These are phyloP conservation scores for Folsomia manolachei DNA, from an alignment of 2,888 invertebrate species.

Conservation along the genomic window DNA sequence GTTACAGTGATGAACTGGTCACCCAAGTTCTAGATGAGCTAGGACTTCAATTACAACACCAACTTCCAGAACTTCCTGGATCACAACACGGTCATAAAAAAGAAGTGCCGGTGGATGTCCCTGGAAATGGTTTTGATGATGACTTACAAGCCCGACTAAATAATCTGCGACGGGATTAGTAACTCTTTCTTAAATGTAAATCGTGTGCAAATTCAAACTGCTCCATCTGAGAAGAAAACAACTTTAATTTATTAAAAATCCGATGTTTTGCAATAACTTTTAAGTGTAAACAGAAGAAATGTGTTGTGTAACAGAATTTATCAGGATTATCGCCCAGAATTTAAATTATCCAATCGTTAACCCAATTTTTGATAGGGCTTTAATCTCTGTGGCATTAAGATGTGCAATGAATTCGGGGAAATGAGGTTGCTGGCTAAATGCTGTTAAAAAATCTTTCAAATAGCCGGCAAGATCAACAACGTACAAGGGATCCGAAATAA, in stretches of 20 bases:
- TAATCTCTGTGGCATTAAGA: constrained; percentile 61
- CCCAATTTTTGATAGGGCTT: constrained; percentile 54
- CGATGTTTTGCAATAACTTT: not conserved
- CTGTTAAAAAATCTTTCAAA: constrained; percentile 64
- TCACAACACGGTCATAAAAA: constrained; percentile 50
- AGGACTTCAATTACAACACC: constrained; percentile 61
- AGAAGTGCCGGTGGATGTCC: not conserved
- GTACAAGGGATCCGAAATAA: constrained; percentile 63
- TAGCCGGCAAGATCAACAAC: constrained; percentile 64
- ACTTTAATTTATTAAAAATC: not conserved
- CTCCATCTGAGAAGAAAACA: no score
- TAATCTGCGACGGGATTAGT: constrained; percentile 56
- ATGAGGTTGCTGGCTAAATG: constrained; percentile 64
- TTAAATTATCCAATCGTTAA: constrained; percentile 16
- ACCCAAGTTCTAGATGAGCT: constrained; percentile 63
- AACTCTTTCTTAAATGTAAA: no score
- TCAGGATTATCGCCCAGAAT: no score
- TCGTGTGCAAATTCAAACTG: no score
- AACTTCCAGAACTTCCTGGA: constrained; percentile 58
- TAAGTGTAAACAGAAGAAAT: not conserved
- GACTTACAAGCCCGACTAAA: constrained; percentile 62
- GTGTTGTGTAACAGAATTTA: not conserved
- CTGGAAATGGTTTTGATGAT: constrained; percentile 57
- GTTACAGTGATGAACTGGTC: constrained; percentile 58
- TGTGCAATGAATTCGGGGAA: constrained; percentile 63